phyloP scores from a whole-genome alignment of 2,113 vertebrate species.

The Melanerpes aurifrons region DNA sequence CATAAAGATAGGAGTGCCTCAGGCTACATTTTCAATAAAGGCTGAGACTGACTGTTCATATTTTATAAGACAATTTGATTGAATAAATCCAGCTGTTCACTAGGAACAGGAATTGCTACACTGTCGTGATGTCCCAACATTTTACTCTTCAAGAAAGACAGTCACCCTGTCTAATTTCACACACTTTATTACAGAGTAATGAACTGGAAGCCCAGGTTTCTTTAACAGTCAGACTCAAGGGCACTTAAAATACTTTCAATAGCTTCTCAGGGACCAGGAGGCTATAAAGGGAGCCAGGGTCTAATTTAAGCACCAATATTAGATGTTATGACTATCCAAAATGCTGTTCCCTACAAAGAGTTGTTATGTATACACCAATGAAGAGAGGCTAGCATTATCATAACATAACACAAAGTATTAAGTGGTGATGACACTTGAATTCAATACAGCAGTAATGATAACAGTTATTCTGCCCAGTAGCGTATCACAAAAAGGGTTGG shows the following conservation, averaged over 20 bases:
- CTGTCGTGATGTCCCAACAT: background rate
- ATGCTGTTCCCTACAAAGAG: background rate
- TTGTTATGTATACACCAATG: background rate
- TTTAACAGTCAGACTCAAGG: background rate
- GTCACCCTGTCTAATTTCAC: background rate
- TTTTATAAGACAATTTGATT: constrained; percentile 6
- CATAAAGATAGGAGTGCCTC: constrained; percentile 16
- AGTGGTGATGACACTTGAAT: background rate
- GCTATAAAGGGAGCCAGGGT: background rate
- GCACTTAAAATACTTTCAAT: background rate
- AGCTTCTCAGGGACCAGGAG: background rate
- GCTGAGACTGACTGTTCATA: background rate
- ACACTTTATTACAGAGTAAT: background rate
- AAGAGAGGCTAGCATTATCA: background rate
- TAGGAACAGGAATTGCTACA: background rate
- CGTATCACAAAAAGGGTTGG: background rate
- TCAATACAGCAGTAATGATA: background rate
- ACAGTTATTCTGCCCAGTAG: background rate
- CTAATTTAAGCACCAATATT: background rate
- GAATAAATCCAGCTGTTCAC: constrained; percentile 45
- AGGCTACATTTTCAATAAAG: constrained; percentile 63
- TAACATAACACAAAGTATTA: background rate
- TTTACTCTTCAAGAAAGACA: background rate
- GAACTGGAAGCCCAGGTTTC: background rate
- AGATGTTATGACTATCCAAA: background rate